These are phyloP conservation scores for Sclerurus mexicanus DNA, from an alignment of 2,113 vertebrate species.

Conservation along the genomic window DNA sequence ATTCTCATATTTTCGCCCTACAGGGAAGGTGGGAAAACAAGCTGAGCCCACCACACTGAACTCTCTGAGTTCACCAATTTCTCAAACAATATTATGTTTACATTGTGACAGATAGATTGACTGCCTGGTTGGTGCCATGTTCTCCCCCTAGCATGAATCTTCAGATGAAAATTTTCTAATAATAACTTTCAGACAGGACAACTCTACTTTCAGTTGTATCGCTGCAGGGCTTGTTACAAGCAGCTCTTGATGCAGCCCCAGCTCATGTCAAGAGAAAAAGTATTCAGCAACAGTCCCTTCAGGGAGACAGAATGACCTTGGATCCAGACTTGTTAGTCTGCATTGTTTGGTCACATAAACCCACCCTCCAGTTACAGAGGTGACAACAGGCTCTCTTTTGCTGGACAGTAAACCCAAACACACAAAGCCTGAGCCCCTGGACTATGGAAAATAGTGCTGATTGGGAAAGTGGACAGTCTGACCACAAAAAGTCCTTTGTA, in stretches of 20 bases:
- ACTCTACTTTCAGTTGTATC: not conserved
- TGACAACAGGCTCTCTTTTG: not conserved
- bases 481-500: not conserved
- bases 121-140: not conserved
- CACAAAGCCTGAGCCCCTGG: not conserved
- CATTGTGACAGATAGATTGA: not conserved
- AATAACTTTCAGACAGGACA: not conserved
- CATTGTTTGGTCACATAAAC: not conserved
- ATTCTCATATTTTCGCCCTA: not conserved
- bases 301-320: not conserved
- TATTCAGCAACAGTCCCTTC: not conserved
- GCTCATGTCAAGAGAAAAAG: not conserved
- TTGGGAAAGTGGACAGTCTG: not conserved
- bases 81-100: not conserved
- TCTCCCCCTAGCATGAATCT: not conserved
- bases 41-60: not conserved
- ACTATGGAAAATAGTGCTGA: not conserved
- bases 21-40: not conserved
- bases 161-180: conserved; percentile 5
- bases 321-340: not conserved
- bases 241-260: not conserved
- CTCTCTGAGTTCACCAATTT: not conserved
- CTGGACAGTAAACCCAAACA: not conserved
- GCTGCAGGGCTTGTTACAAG: not conserved
- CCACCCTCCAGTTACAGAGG: not conserved